A percentile compares a stretch with the other conserved stretches of the same genome.
These are phyloP conservation scores for Indicator indicator DNA, from an alignment of 2,113 vertebrate genomes.

Conservation along the genomic window DNA sequence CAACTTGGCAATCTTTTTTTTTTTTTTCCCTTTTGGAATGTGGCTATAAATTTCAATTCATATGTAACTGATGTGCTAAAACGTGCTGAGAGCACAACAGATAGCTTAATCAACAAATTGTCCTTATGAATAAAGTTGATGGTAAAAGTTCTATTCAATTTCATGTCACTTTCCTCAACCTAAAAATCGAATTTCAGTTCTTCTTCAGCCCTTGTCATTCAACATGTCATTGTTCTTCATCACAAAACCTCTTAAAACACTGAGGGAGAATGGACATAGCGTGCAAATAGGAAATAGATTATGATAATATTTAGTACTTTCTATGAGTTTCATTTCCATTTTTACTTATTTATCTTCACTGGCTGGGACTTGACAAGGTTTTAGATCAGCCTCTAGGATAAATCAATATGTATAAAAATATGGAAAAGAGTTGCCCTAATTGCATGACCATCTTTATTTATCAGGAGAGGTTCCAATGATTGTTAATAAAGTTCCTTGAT, in stretches of 20 bases:
- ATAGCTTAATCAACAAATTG: conserved; percentile 74
- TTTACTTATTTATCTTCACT: background rate
- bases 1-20: conserved; percentile 63
- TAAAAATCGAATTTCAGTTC: conserved; percentile 47
- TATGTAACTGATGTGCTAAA: conserved; percentile 60
- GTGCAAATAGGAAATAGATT: background rate
- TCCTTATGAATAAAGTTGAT: conserved; percentile 47
- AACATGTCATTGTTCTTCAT: background rate
- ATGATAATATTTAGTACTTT: background rate
- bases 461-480: background rate
- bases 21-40: conserved; percentile 60
- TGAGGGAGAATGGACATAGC: background rate
- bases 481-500: background rate
- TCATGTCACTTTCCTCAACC: conserved; percentile 49
- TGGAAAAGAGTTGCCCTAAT: background rate
- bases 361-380: background rate
- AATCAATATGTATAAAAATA: background rate
- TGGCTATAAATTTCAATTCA: conserved; percentile 64
- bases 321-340: conserved; percentile 14
- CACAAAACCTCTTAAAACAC: conserved; percentile 34
- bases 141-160: conserved; percentile 62
- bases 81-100: conserved; percentile 49
- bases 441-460: background rate
- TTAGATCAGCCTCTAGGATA: background rate
- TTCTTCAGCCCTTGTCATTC: conserved; percentile 32